Evolutionary conservation across 2,797 vertebrate genomes (phyloP).

Genomic region (Kryptopterus vitreolus): DNA sequence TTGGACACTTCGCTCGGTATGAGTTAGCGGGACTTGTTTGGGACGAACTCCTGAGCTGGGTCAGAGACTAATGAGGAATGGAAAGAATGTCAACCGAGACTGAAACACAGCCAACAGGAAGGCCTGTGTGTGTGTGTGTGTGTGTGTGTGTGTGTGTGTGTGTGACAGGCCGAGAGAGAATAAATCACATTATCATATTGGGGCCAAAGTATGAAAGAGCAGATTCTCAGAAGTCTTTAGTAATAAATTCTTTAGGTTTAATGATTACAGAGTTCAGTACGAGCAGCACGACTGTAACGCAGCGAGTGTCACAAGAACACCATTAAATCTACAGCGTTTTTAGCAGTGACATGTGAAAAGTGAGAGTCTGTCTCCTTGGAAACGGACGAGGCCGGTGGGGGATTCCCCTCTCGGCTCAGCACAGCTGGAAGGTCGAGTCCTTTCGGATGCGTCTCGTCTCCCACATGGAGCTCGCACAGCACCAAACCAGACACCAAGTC

Average conservation of each 20-base stretch:
- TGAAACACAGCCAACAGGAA: slow-evolving; percentile 26
- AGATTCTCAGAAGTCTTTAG: slow-evolving; percentile 15
- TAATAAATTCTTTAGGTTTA: not conserved
- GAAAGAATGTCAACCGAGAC: slow-evolving; percentile 64
- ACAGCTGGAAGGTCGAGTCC: slow-evolving; percentile 36
- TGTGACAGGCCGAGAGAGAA: slow-evolving; percentile 9
- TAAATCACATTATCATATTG: slow-evolving; percentile 7
- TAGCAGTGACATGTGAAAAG: slow-evolving; percentile 40
- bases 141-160: too few relatives aligned
- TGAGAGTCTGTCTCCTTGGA: slow-evolving; percentile 38
- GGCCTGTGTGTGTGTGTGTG: not conserved
- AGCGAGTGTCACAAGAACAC: not conserved
- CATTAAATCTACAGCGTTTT: slow-evolving; percentile 3
- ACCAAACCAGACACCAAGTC: slow-evolving; percentile 18
- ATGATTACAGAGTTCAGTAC: slow-evolving; percentile 6
- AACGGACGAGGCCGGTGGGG: slow-evolving; percentile 12
- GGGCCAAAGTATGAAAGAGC: slow-evolving; percentile 31
- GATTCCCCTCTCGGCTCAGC: slow-evolving; percentile 46
- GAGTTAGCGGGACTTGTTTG: slow-evolving; percentile 50
- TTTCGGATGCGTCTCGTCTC: slow-evolving; percentile 4
- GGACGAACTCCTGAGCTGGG: slow-evolving; percentile 39
- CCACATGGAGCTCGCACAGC: slow-evolving; percentile 7
- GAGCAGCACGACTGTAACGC: not conserved
- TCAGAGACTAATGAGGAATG: slow-evolving; percentile 69
- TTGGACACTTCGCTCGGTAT: slow-evolving; percentile 68